phyloP scores from a whole-genome alignment of 2,888 invertebrate species.

The Graphium colonna region DNA sequence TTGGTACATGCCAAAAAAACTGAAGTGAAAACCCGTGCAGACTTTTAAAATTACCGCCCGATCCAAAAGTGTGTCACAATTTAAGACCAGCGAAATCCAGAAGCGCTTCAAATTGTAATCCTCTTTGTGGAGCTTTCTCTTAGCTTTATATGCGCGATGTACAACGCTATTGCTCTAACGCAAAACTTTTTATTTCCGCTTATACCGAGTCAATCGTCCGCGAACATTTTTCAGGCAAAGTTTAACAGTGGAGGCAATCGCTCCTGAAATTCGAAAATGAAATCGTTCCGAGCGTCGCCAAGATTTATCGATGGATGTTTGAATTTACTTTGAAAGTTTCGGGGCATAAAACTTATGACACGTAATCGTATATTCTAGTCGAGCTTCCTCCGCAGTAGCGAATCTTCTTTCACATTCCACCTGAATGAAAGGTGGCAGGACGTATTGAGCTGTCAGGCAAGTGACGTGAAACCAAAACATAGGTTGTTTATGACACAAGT shows the following conservation, averaged over 20 bases:
- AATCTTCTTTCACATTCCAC: constrained; percentile 44
- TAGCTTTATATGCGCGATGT: constrained; percentile 72
- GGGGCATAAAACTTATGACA: constrained; percentile 79
- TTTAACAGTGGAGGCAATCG: constrained; percentile 80
- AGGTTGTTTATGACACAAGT: not conserved
- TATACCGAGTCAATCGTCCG: constrained; percentile 79
- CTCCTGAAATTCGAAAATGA: constrained; percentile 80
- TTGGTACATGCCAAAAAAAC: not conserved
- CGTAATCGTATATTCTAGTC: constrained; percentile 75
- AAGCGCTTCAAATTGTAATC: constrained; percentile 64
- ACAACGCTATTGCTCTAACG: constrained; percentile 75
- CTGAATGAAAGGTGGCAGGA: constrained; percentile 20
- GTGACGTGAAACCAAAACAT: constrained; percentile 25
- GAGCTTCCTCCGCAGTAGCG: constrained; percentile 45
- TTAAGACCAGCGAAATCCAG: constrained; percentile 53
- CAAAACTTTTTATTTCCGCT: constrained; percentile 80
- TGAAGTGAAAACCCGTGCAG: constrained; percentile 23
- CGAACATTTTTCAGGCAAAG: constrained; percentile 80
- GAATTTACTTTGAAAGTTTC: constrained; percentile 78
- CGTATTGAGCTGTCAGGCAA: constrained; percentile 35
- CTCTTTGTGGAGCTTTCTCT: constrained; percentile 54
- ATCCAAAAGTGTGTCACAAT: constrained; percentile 59
- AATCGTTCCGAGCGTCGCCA: constrained; percentile 78
- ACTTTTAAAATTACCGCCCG: constrained; percentile 49
- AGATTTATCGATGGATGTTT: constrained; percentile 80